Evolutionary conservation across 2,113 vertebrate species (phyloP).

Genomic region (Pelobates fuscus): DNA sequence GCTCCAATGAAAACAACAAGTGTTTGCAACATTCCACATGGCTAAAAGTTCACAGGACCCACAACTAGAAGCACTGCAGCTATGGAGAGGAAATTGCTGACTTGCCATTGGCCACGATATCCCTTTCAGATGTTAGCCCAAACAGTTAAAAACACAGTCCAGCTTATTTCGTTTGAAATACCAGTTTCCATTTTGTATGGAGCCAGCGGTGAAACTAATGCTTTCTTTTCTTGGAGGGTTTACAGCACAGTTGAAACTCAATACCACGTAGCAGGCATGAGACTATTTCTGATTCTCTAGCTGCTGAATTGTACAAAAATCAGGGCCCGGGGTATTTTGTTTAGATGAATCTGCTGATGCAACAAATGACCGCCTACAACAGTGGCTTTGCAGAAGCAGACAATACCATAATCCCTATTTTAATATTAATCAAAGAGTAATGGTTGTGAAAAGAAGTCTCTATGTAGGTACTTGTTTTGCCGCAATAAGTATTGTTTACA

Average conservation of each 20-base stretch:
- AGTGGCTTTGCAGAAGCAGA: conserved; percentile 35
- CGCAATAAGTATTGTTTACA: conserved; percentile 4
- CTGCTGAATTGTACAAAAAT: conserved; percentile 46
- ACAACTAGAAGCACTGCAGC: neutral
- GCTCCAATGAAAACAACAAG: too few relatives aligned
- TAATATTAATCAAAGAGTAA: conserved; percentile 32
- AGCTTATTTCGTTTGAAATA: conserved; percentile 27
- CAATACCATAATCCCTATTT: conserved; percentile 34
- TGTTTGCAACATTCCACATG: neutral
- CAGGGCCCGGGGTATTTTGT: conserved; percentile 31
- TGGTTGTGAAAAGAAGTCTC: conserved; percentile 7
- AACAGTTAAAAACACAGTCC: conserved; percentile 32
- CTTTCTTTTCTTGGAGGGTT: conserved; percentile 42
- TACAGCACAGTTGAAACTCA: conserved; percentile 34
- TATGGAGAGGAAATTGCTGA: conserved; percentile 19
- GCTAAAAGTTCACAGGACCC: neutral
- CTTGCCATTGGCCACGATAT: conserved; percentile 7
- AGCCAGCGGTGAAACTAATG: conserved; percentile 32
- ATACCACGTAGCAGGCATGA: conserved; percentile 18
- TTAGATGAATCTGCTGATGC: conserved; percentile 43
- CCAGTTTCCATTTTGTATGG: conserved; percentile 21
- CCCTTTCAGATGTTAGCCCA: conserved; percentile 9
- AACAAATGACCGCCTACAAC: conserved; percentile 31
- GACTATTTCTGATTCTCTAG: conserved; percentile 26
- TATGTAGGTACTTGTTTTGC: neutral